Percentiles rank a stretch among this genome's conserved stretches.
These are phyloP conservation scores for Thera obeliscata DNA, from an alignment of 2,888 invertebrate genomes.

Conservation along the genomic window DNA sequence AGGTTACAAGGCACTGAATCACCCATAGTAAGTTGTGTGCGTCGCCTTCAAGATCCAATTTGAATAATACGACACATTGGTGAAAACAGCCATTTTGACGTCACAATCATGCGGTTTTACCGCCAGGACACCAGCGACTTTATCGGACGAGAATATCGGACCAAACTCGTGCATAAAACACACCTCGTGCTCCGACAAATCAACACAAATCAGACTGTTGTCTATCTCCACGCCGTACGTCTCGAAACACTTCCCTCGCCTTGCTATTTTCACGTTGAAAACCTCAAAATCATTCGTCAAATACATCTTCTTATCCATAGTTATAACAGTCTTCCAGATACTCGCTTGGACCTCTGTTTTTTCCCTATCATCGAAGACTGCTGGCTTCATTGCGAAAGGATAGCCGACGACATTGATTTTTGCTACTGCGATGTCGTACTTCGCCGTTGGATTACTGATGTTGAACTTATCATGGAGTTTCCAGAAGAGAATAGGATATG, in stretches of 20 bases:
- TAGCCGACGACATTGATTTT: conserved; percentile 59
- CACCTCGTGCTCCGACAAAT: conserved; percentile 61
- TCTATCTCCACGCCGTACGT: conserved; percentile 60
- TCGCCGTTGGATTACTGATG: conserved; percentile 44
- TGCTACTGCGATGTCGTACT: conserved; percentile 71
- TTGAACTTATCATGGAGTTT: conserved; percentile 67
- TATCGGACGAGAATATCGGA: conserved; percentile 62
- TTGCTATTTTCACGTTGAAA: conserved; percentile 50
- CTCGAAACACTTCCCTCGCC: conserved; percentile 55
- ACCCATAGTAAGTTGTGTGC: conserved; percentile 48
- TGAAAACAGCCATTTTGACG: conserved; percentile 54
- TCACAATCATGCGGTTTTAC: conserved; percentile 66
- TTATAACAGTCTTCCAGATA: conserved; percentile 71
- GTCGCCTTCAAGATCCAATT: conserved; percentile 53
- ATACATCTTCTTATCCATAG: conserved; percentile 68
- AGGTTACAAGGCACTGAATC: not conserved
- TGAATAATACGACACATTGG: conserved; percentile 53
- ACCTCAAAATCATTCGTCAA: conserved; percentile 68
- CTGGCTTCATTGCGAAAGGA: conserved; percentile 52
- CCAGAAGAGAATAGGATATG: conserved; percentile 69
- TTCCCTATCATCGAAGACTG: conserved; percentile 54
- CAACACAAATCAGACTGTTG: conserved; percentile 64
- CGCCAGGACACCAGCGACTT: conserved; percentile 63
- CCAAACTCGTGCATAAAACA: conserved; percentile 76
- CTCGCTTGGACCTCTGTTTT: conserved; percentile 50